Base-by-base conservation (phyloP, 1,140 invertebrate species). In the Limonius californicus region DNA sequence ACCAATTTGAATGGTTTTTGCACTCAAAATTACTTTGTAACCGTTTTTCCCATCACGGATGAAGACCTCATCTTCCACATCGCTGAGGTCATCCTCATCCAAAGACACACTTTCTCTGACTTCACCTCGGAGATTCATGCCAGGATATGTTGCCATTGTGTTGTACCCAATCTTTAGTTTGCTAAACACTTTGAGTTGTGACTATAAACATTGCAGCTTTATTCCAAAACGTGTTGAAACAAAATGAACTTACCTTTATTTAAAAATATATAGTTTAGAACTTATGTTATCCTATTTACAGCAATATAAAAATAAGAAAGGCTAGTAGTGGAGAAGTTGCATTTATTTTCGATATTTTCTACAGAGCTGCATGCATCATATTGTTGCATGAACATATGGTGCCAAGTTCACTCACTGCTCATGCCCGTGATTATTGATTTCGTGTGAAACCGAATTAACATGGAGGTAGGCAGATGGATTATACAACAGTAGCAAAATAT, bases 1-100 rank as follows among this genome's bases (percentile, higher is more conserved):
- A n/a, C n/a, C n/a, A n/a, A n/a, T n/a, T n/a, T n/a, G n/a, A n/a
- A n/a, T n/a, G n/a, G n/a, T n/a, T n/a, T n/a, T n/a, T n/a, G n/a
- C n/a, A n/a, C n/a, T n/a, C n/a, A 45, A 12, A 20, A 12, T 58
- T 70, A 76, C 71, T 65, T 80, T 79, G 60, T 76, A 82, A 30
- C 82, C 81, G 69, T 81, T 84, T 75, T n/a, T 82, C 8, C 87
- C 86, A 79, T 89, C 86, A 63, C 87, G 79, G 63, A 89, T 88
- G 68, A 90, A 90, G 12, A 90, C 88, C 72, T 88, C 86, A 73
- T 90, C 88, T 69, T 90, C 89, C 2, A 89, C 83, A 74, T 89
- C 88, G 61, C 83, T 85, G 14, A 83, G 65, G 69, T 86, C 84
- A 43, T 85, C 84, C 39, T 86, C 84, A 61, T 77, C 75, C 43